Evolutionary conservation across 30 jellyfish, hydroid and myxozoan species (phyloP).

Genomic region (Hydra vulgaris): DNA sequence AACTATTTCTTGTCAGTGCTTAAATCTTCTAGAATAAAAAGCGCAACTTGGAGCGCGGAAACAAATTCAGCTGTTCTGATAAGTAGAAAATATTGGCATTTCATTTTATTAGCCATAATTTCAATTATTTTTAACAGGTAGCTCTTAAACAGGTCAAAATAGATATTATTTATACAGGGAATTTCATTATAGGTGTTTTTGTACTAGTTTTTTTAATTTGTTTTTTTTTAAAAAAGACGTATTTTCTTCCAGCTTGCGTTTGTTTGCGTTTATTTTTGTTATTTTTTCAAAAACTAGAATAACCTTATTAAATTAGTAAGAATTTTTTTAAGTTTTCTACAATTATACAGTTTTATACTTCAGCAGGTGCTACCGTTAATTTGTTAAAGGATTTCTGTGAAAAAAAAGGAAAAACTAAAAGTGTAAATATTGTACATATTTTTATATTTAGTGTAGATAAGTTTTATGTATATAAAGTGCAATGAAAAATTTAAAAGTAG

Average conservation of each 20-base stretch:
- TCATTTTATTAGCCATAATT: background rate
- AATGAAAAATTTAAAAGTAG: background rate
- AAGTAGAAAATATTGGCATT: background rate
- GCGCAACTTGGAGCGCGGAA: constrained; percentile 6
- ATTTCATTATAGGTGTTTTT: background rate
- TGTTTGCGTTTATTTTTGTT: no score
- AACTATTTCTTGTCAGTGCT: constrained; percentile 49
- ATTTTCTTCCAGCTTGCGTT: no score
- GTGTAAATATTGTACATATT: background rate
- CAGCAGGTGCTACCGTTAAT: background rate
- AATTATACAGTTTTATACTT: background rate
- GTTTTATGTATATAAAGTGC: background rate
- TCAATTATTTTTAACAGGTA: background rate
- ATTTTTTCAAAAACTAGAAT: no score
- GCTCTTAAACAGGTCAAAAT: background rate
- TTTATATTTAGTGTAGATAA: background rate
- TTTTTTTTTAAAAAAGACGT: background rate
- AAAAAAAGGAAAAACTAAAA: background rate
- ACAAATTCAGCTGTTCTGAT: background rate
- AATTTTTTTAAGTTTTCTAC: background rate
- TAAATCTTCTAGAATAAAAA: constrained; percentile 38
- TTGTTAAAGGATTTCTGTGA: background rate
- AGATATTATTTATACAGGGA: background rate
- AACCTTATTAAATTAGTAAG: no score
- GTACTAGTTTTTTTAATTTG: background rate